Evolutionary conservation across 2,113 vertebrate genomes (phyloP).

Genomic region (Tapirus terrestris): DNA sequence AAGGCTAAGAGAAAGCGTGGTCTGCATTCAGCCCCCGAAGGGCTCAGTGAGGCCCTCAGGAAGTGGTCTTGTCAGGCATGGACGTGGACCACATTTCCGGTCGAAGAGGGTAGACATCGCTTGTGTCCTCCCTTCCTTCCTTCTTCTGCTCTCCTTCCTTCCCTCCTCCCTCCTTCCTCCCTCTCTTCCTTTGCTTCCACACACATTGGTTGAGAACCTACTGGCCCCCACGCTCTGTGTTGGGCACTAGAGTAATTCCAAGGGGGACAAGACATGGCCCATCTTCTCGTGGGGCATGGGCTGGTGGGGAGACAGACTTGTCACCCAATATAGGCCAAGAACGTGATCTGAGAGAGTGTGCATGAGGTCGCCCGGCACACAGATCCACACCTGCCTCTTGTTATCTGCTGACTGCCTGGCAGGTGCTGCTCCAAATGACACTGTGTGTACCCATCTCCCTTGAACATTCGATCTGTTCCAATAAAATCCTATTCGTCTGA

Average conservation of each 20-base stretch:
- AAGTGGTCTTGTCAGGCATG: no score
- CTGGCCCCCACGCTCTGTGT: neutral
- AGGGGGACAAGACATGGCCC: neutral
- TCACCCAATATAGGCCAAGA: neutral
- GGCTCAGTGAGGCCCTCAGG: neutral
- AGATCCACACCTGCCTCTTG: neutral
- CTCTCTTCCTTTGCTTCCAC: accelerated
- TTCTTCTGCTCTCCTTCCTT: accelerated
- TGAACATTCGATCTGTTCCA: constrained; percentile 37
- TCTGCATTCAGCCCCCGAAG: neutral
- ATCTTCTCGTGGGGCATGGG: neutral
- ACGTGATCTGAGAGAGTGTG: accelerated
- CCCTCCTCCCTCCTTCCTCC: accelerated
- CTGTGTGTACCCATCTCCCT: neutral
- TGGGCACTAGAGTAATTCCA: neutral
- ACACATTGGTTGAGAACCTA: neutral
- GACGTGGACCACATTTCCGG: accelerated
- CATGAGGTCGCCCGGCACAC: neutral
- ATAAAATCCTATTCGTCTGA: neutral
- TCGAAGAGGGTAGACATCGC: accelerated
- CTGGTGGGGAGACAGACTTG: neutral
- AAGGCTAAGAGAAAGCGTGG: neutral
- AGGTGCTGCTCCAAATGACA: constrained; percentile 18
- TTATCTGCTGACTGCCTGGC: constrained; percentile 28
- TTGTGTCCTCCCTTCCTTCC: accelerated